phyloP scores from a whole-genome alignment of 2,797 vertebrate species.

The Gymnoscopelus braueri region DNA sequence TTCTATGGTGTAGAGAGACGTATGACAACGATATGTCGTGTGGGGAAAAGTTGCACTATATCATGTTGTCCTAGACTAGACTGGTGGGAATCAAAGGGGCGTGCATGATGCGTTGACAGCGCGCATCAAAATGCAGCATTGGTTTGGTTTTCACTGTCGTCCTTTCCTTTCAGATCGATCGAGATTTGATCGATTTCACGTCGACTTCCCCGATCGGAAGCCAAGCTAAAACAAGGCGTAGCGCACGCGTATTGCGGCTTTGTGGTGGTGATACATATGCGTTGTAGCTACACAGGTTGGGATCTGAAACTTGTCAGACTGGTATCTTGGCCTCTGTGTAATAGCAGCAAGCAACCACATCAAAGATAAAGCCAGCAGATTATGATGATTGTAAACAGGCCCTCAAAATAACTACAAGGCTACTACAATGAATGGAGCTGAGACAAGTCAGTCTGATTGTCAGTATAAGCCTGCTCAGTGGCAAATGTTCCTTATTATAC shows the following conservation, averaged over 20 bases:
- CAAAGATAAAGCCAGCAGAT: conserved; percentile 44
- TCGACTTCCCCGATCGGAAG: background rate
- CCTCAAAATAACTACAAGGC: background rate
- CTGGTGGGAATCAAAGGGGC: conserved; percentile 53
- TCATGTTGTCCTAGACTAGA: conserved; percentile 50
- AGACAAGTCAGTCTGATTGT: no score
- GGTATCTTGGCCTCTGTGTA: conserved; percentile 39
- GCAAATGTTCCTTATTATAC: no score
- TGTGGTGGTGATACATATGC: background rate
- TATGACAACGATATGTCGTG: conserved; percentile 17
- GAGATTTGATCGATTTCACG: background rate
- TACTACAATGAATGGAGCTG: no score
- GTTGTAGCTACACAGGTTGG: background rate
- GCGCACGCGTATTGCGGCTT: background rate
- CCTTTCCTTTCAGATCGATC: background rate
- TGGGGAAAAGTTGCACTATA: conserved; percentile 53
- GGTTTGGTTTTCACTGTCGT: conserved; percentile 10
- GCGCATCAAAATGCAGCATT: conserved; percentile 41
- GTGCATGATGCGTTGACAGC: conserved; percentile 66
- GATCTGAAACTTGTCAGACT: conserved; percentile 57
- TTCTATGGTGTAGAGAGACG: background rate
- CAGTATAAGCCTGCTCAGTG: no score
- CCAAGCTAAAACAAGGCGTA: background rate
- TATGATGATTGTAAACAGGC: conserved; percentile 50
- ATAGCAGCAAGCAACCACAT: conserved; percentile 2